Evolutionary conservation across 2,113 vertebrate genomes (phyloP), one percentile per base, ranked within the genome.

Genomic region (Anser brachyrhynchus): DNA sequence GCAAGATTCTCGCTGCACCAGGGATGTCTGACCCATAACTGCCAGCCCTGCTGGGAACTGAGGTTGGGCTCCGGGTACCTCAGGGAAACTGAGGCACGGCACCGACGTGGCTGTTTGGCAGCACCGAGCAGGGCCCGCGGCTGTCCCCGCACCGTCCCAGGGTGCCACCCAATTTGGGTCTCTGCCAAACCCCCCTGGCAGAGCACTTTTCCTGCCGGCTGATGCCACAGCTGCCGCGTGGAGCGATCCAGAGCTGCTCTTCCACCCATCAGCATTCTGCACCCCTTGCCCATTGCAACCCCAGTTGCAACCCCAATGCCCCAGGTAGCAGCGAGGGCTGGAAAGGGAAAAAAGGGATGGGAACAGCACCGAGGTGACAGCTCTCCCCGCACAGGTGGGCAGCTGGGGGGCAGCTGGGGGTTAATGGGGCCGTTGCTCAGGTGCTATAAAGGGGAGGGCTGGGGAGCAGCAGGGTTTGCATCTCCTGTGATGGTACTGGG

Each of bases 51-150:
- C 43, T 31, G 86, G 8, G 37, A 62, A 18, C 43, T 2, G 51
- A 8, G 8, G 26, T 37, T 26, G 5, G 19, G 64, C 4, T 4
- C 0, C 2, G 22, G 44, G 43, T 13, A 10, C 3, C 0, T 33
- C 4, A 0, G 84, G 84, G 92, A 84, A 94, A 87, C 62, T 8
- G 70, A 87, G 89, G 55, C 64, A 61, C 1, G 0, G 58, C 37
- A 4, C 55, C 11, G 7, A n/a, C 12, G 19, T 0, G 44, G 12
- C 33, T 57, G 11, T 19, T 54, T 14, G 28, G 43, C 0, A 1
- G n/a, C 35, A 13, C 18, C 54, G 39, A 39, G 3, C n/a, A 15
- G 86, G n/a, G 89, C 51, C 31, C 0, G 1, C 2, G 52, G 65
- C 77, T 6, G 35, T 43, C 14, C 26, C 5, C 1, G 61, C 79